Evolutionary conservation across 2,113 vertebrate species (phyloP).

Genomic region (Rafetus swinhoei): DNA sequence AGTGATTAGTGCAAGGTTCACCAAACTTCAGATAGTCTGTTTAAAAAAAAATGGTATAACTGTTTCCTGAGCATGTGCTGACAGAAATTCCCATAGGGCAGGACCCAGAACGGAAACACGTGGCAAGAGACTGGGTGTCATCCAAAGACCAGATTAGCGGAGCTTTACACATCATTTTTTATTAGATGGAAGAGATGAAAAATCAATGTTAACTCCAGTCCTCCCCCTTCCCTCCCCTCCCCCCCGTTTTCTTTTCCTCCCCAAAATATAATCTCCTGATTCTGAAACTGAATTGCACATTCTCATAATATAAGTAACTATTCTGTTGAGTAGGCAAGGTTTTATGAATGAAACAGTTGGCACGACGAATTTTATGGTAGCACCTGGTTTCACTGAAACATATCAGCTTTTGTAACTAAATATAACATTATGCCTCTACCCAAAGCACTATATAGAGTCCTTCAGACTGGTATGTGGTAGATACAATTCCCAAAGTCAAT

Average conservation of each 20-base stretch:
- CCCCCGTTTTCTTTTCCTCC: background rate
- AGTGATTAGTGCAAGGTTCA: constrained; percentile 89
- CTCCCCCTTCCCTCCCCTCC: background rate
- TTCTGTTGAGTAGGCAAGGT: constrained; percentile 2
- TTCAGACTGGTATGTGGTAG: background rate
- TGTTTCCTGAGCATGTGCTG: constrained; percentile 94
- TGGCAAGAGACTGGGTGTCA: constrained; percentile 77
- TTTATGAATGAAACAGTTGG: constrained; percentile 63
- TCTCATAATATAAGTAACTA: constrained; percentile 44
- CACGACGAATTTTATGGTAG: constrained; percentile 2
- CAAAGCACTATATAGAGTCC: background rate
- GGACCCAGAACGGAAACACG: constrained; percentile 86
- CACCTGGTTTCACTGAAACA: constrained; percentile 14
- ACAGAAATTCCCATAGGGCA: constrained; percentile 86
- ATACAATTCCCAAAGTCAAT: background rate
- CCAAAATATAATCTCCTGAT: constrained; percentile 39
- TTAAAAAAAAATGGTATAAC: constrained; percentile 80
- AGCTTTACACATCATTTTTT: constrained; percentile 78
- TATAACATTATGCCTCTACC: background rate
- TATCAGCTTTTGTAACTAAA: background rate
- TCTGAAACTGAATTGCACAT: constrained; percentile 58
- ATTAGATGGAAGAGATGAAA: constrained; percentile 71
- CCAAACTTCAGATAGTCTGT: constrained; percentile 87
- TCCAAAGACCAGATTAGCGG: constrained; percentile 83
- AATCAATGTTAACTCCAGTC: constrained; percentile 47